Conservation (phyloP, 2,888 invertebrate species). For the Spilarctia lutea region DNA sequence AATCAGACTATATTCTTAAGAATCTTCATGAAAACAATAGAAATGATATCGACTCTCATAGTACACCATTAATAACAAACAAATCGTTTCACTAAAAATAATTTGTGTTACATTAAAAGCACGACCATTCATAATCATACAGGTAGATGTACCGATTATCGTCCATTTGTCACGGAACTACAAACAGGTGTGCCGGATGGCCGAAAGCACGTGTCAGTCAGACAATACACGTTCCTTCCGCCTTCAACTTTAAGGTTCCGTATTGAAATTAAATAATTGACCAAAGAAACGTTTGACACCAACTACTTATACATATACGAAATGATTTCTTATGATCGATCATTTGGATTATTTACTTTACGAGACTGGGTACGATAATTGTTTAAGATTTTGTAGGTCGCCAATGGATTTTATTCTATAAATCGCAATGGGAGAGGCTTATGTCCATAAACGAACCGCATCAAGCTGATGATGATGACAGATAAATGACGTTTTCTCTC, state of each 20-base stretch:
- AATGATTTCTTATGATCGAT: too few relatives aligned
- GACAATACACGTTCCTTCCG: slow-evolving; percentile 71
- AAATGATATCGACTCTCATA: not conserved
- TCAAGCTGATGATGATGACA: too few relatives aligned
- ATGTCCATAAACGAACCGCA: too few relatives aligned
- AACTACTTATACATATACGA: too few relatives aligned
- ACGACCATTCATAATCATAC: slow-evolving; percentile 11
- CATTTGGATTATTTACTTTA: too few relatives aligned
- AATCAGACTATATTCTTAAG: not conserved
- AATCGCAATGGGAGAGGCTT: too few relatives aligned
- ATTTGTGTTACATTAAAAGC: slow-evolving; percentile 20
- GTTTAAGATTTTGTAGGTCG: not conserved
- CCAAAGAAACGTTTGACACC: not conserved
- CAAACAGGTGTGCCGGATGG: slow-evolving; percentile 74
- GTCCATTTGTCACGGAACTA: slow-evolving; percentile 61
- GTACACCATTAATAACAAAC: slow-evolving; percentile 3
- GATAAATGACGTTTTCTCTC: too few relatives aligned
- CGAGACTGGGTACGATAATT: not conserved
- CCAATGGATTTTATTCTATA: not conserved
- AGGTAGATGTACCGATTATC: slow-evolving; percentile 24
- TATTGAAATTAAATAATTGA: slow-evolving; percentile 9
- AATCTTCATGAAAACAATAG: not conserved
- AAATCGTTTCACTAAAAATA: slow-evolving; percentile 4
- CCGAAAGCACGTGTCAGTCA: slow-evolving; percentile 62
- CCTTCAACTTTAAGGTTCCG: slow-evolving; percentile 50